Percentiles rank a stretch among this genome's conserved stretches.
Conservation (phyloP, 2,113 vertebrate genomes). For the Hippoglossus stenolepis region DNA sequence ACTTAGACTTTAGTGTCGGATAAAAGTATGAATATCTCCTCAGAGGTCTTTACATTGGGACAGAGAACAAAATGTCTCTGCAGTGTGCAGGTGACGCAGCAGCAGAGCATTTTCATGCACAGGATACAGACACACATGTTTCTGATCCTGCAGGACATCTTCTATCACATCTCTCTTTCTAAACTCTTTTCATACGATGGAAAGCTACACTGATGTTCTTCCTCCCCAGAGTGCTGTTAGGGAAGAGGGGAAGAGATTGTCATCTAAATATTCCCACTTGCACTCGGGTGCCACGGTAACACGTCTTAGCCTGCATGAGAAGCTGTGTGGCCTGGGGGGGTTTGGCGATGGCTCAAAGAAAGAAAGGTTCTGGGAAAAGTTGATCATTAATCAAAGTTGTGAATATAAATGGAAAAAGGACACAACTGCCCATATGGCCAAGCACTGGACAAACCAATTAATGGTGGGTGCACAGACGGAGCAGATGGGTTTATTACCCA, state of each 20-base stretch:
- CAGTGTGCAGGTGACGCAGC: neutral
- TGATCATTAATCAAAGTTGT: slow-evolving; percentile 67
- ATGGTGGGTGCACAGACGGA: slow-evolving; percentile 54
- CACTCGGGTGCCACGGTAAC: slow-evolving; percentile 49
- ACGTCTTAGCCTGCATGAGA: neutral
- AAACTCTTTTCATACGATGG: neutral
- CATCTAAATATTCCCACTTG: slow-evolving; percentile 44
- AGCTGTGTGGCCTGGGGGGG: neutral
- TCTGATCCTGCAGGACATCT: too few species aligned
- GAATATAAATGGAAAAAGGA: slow-evolving; percentile 50
- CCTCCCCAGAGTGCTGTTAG: neutral
- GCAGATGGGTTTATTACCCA: slow-evolving; percentile 57
- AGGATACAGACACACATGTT: too few species aligned
- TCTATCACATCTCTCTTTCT: neutral
- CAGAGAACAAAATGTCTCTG: neutral
- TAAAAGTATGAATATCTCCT: too few species aligned
- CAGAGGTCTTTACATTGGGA: neutral
- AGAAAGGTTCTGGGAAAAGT: slow-evolving; percentile 31
- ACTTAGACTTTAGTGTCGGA: too few species aligned
- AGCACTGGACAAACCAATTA: slow-evolving; percentile 38
- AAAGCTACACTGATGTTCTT: slow-evolving; percentile 1
- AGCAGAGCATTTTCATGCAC: neutral
- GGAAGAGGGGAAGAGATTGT: neutral
- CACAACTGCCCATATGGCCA: slow-evolving; percentile 44
- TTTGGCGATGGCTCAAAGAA: neutral